A percentile compares a stretch with the other conserved stretches of the same genome.
Evolutionary conservation across 2,113 vertebrate species (phyloP).

Genomic region (Suncus etruscus): DNA sequence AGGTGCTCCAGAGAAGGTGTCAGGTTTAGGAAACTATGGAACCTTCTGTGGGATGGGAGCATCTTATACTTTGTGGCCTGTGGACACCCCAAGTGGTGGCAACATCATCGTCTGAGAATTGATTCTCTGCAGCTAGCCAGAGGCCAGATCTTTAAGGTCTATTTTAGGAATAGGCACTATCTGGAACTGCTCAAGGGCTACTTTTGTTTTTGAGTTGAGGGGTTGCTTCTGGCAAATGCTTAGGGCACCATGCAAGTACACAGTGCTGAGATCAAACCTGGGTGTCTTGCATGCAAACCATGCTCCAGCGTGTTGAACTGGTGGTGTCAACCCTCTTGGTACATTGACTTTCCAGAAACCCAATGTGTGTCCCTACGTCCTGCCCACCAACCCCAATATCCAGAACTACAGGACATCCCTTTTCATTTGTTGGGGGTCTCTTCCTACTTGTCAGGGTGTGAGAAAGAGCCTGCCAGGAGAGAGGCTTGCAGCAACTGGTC

Average conservation of each 20-base stretch:
- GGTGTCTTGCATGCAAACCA: no score
- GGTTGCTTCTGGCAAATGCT: no score
- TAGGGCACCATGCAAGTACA: no score
- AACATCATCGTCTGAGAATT: background rate
- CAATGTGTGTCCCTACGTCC: rapidly evolving
- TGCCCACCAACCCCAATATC: no score
- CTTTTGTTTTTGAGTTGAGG: no score
- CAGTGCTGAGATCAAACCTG: no score
- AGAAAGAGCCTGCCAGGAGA: background rate
- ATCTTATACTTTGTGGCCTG: background rate
- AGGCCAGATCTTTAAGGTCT: background rate
- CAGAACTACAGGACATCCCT: no score
- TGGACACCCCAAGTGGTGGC: background rate
- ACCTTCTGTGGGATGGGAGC: background rate
- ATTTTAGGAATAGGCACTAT: no score
- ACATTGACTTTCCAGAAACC: no score
- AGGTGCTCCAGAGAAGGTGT: rapidly evolving
- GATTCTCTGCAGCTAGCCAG: background rate
- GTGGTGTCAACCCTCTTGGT: no score
- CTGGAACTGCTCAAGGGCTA: no score
- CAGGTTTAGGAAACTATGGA: background rate
- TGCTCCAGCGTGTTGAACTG: no score
- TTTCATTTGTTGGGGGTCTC: background rate
- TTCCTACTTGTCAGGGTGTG: background rate
- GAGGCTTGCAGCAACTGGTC: slow-evolving; percentile 23